Percentiles rank a stretch among this genome's conserved stretches.
These are phyloP conservation scores for Podabrus alpinus DNA, from an alignment of 2,888 invertebrate species.

Conservation along the genomic window DNA sequence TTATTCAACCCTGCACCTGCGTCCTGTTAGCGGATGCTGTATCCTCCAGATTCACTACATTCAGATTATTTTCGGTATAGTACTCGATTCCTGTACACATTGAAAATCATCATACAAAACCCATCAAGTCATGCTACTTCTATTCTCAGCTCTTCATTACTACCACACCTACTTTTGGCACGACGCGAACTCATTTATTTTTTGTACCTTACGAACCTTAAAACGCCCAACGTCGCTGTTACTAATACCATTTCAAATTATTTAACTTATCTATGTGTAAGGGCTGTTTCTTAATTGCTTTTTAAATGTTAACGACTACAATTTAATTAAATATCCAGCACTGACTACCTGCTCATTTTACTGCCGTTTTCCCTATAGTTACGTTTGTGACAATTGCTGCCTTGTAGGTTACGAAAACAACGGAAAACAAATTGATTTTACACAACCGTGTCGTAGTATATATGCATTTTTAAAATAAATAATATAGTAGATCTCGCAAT, in stretches of 20 bases:
- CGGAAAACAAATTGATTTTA: conserved; percentile 23
- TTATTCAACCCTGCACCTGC: conserved; percentile 27
- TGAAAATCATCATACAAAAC: conserved; percentile 6
- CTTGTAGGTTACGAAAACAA: conserved; percentile 26
- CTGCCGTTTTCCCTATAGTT: conserved; percentile 6
- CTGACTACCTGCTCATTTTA: conserved; percentile 29
- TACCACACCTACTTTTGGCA: conserved; percentile 46
- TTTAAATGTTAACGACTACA: conserved; percentile 34
- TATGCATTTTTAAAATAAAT: not conserved
- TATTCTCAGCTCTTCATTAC: conserved; percentile 33
- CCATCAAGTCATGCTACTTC: conserved; percentile 9
- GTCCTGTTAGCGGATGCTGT: conserved; percentile 9
- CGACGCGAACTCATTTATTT: conserved; percentile 44
- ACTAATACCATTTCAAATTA: conserved; percentile 36
- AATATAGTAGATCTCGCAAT: not conserved
- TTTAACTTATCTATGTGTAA: conserved; percentile 35
- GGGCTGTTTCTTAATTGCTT: conserved; percentile 40
- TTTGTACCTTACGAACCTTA: conserved; percentile 36
- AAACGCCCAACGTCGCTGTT: conserved; percentile 29
- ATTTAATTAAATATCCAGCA: conserved; percentile 30
- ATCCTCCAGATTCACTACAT: not conserved
- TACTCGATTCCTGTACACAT: not conserved
- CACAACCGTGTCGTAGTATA: not conserved
- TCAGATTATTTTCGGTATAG: not conserved
- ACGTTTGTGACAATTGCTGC: conserved; percentile 17